Percentiles rank a stretch among this genome's conserved stretches.
phyloP scores from a whole-genome alignment of 2,113 vertebrate genomes.

The Illadopsis cleaveri region DNA sequence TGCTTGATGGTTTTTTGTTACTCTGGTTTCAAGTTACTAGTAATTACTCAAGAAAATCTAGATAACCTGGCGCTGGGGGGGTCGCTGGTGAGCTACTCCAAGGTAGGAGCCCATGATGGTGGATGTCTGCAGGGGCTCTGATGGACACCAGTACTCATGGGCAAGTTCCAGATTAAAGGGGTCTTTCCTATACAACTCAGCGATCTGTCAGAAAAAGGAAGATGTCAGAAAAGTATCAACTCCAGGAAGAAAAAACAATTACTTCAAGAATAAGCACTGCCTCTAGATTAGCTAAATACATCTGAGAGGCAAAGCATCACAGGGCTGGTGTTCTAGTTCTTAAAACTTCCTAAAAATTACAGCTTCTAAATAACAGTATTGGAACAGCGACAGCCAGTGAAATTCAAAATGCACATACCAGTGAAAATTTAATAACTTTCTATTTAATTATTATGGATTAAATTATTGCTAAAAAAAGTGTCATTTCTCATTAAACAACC shows the following conservation, averaged over 20 bases:
- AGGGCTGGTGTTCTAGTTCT: not conserved
- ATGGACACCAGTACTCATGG: constrained; percentile 94
- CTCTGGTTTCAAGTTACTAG: not conserved
- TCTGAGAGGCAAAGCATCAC: not conserved
- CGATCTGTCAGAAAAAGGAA: constrained; percentile 78
- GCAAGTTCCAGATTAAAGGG: constrained; percentile 89
- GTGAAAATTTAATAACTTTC: not conserved
- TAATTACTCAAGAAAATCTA: not conserved
- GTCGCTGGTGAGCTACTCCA: constrained; percentile 90
- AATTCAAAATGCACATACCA: not conserved
- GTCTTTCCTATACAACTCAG: constrained; percentile 90
- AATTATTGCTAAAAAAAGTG: not conserved
- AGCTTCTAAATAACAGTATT: not conserved
- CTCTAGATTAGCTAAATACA: not conserved
- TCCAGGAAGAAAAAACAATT: not conserved
- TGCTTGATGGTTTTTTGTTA: not conserved
- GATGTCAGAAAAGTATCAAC: not conserved
- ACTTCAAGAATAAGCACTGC: not conserved
- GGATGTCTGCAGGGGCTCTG: constrained; percentile 90
- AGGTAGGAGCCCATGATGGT: constrained; percentile 90
- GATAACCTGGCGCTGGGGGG: constrained; percentile 93
- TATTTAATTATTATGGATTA: not conserved
- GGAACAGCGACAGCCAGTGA: not conserved
- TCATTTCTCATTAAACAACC: not conserved
- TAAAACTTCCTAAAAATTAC: not conserved